These are phyloP conservation scores for Tragulus kanchil DNA, from an alignment of 2,113 vertebrate species.

Conservation along the genomic window DNA sequence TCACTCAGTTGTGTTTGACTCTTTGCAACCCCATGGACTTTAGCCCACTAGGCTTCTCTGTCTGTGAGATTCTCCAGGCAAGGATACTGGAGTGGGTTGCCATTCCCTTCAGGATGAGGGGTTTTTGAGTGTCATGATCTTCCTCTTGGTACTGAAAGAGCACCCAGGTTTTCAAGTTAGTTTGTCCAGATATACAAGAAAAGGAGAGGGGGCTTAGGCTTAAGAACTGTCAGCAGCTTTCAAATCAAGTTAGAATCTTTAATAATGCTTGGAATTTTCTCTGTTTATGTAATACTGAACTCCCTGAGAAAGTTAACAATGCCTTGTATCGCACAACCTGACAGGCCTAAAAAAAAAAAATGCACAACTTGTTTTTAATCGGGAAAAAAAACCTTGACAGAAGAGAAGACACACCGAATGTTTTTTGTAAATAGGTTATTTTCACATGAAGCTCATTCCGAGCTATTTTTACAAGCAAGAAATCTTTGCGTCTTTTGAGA, in stretches of 20 bases:
- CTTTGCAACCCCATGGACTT: neutral
- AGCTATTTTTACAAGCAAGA: neutral
- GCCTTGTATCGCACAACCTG: neutral
- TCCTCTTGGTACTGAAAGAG: neutral
- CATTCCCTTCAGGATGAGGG: neutral
- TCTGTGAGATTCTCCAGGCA: neutral
- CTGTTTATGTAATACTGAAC: neutral
- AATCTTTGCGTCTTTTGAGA: conserved; percentile 51
- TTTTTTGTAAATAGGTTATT: conserved; percentile 66
- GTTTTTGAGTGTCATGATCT: neutral
- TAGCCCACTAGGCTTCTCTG: neutral
- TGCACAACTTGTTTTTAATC: no score
- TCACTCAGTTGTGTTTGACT: neutral
- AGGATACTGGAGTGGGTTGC: neutral
- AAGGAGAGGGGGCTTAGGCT: neutral
- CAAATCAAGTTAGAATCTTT: neutral
- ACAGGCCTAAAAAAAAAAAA: neutral
- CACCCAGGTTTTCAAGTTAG: neutral
- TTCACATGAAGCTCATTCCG: conserved; percentile 53
- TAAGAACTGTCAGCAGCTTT: neutral
- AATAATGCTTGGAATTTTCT: neutral
- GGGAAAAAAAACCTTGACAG: no score
- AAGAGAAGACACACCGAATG: conserved; percentile 27
- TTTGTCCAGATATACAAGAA: neutral
- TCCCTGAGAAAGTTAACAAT: neutral